phyloP scores from a whole-genome alignment of 1,140 invertebrate species.

The Ectropis grisescens region DNA sequence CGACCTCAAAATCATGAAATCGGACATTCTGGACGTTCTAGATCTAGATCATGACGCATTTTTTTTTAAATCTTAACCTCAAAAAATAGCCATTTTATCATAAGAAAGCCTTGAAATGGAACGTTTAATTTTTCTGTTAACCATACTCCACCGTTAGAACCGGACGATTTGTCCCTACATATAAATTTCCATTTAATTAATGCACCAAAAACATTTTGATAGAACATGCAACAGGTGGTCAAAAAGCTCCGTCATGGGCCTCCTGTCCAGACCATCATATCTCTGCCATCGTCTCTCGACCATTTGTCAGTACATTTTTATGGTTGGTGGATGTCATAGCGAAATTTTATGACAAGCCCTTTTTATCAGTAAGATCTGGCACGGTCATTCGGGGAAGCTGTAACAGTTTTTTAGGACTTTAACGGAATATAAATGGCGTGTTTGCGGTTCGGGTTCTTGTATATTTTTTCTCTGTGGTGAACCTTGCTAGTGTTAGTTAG shows the following conservation, averaged over 20 bases:
- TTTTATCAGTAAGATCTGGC: slow-evolving; percentile 23
- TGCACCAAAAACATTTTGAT: slow-evolving; percentile 44
- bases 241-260: slow-evolving; percentile 6
- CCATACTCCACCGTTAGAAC: slow-evolving; percentile 27
- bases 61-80: no score
- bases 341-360: slow-evolving; percentile 26
- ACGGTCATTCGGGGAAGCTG: slow-evolving; percentile 34
- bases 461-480: no score
- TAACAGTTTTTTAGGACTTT: slow-evolving; percentile 6
- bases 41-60: no score
- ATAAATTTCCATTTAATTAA: slow-evolving; percentile 65
- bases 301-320: slow-evolving; percentile 17
- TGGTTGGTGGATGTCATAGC: slow-evolving; percentile 17
- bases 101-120: no score
- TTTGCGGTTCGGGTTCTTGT: no score
- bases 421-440: neutral
- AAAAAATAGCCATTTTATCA: no score
- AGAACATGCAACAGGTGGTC: slow-evolving; percentile 51
- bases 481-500: no score
- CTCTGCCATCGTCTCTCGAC: slow-evolving; percentile 8
- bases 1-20: no score
- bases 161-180: slow-evolving; percentile 44
- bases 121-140: slow-evolving; percentile 21
- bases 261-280: slow-evolving; percentile 9
- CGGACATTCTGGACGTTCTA: no score